A percentile compares a stretch with the other conserved stretches of the same genome.
Conservation (phyloP, 2,888 invertebrate genomes). For the Lepidocyrtinus sp. region DNA sequence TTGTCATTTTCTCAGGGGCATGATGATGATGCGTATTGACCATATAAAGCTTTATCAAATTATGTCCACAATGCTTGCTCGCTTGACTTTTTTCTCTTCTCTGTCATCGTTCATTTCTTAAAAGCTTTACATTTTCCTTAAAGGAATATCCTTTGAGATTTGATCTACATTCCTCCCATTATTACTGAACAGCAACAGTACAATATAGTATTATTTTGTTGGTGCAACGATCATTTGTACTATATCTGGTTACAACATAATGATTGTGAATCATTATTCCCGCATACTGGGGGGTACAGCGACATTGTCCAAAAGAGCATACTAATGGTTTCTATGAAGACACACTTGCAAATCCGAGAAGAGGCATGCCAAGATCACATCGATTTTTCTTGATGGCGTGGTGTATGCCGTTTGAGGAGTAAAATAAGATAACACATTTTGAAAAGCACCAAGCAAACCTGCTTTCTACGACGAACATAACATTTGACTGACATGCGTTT, state of each 20-base stretch:
- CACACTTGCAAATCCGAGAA: background rate
- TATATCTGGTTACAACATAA: slow-evolving; percentile 31
- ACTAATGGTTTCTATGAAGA: background rate
- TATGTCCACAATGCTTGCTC: slow-evolving; percentile 33
- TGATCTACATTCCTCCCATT: slow-evolving; percentile 10
- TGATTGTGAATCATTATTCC: slow-evolving; percentile 52
- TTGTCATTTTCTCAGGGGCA: slow-evolving; percentile 58
- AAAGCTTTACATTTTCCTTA: background rate
- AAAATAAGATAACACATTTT: background rate
- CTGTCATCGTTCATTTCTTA: background rate
- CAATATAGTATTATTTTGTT: slow-evolving; percentile 15
- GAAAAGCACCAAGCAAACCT: background rate
- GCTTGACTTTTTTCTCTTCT: slow-evolving; percentile 1
- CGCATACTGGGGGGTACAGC: slow-evolving; percentile 37
- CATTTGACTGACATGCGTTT: background rate
- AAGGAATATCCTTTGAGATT: slow-evolving; percentile 2
- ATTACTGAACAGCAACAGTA: background rate
- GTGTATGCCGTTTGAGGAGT: background rate
- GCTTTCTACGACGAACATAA: background rate
- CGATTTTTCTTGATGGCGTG: background rate
- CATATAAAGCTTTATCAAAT: slow-evolving; percentile 61
- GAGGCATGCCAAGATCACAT: background rate
- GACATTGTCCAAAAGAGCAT: background rate
- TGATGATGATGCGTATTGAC: slow-evolving; percentile 61
- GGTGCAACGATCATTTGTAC: slow-evolving; percentile 30